These are phyloP conservation scores for Chironomus riparius DNA, from an alignment of 2,888 invertebrate species.

Conservation along the genomic window DNA sequence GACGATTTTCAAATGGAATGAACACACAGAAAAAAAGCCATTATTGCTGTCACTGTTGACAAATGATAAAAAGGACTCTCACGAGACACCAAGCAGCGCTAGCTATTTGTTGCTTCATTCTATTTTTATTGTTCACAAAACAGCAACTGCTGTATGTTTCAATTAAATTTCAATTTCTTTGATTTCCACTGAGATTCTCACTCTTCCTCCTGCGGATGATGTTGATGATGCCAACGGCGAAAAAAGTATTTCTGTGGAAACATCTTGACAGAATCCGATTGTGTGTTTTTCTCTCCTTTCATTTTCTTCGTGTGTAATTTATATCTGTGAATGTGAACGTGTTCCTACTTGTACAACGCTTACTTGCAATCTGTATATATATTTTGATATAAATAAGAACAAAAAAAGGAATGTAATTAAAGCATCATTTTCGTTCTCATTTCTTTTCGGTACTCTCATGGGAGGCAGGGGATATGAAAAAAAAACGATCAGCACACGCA, in stretches of 20 bases:
- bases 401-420: slow-evolving; percentile 8
- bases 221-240: background rate
- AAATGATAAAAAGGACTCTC: background rate
- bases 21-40: too few species aligned
- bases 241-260: background rate
- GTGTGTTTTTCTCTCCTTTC: background rate
- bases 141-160: background rate
- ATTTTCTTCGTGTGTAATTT: background rate
- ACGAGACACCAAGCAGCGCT: background rate
- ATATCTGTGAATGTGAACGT: background rate
- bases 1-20: too few species aligned
- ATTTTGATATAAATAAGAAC: background rate
- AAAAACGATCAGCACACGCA: background rate
- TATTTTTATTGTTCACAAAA: background rate
- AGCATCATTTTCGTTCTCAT: background rate
- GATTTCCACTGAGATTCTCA: slow-evolving; percentile 6
- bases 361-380: too few species aligned
- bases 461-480: background rate
- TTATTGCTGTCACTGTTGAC: background rate
- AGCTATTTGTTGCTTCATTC: background rate
- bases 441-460: background rate
- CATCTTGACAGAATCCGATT: background rate
- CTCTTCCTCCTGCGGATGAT: background rate
- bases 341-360: too few species aligned
- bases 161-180: slow-evolving; percentile 8